A percentile compares a stretch with the other conserved stretches of the same genome.
These are phyloP conservation scores for Globodera rostochiensis DNA, from an alignment of 1,140 invertebrate genomes.

Conservation along the genomic window DNA sequence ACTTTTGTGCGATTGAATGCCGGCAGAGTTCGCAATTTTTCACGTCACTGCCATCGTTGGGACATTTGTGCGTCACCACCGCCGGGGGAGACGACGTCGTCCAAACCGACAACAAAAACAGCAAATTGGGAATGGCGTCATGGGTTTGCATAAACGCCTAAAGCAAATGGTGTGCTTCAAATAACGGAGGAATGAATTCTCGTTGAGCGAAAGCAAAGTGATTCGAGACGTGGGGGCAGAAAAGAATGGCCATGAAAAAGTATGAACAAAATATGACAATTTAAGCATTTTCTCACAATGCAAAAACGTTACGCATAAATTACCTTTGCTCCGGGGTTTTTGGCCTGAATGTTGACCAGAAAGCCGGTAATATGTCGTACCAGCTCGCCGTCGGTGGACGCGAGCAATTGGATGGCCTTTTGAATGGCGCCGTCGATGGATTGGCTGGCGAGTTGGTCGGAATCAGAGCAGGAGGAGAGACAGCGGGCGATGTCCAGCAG, in stretches of 20 bases:
- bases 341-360: constrained; percentile 35
- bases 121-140: constrained; percentile 34
- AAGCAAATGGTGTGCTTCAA: no score
- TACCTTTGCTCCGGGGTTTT: constrained; percentile 37
- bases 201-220: no score
- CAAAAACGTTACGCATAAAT: no score
- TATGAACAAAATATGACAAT: no score
- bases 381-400: constrained; percentile 33
- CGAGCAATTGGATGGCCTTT: constrained; percentile 31
- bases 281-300: no score
- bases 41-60: constrained; percentile 9
- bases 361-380: constrained; percentile 28
- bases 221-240: no score
- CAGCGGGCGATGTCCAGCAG: constrained; percentile 30
- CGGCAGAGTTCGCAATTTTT: not conserved
- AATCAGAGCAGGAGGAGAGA: constrained; percentile 34
- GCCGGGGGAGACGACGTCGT: not conserved
- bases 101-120: constrained; percentile 30
- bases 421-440: constrained; percentile 27
- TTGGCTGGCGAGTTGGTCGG: constrained; percentile 15
- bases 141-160: constrained; percentile 15
- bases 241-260: no score
- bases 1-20: not conserved
- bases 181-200: no score
- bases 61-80: constrained; percentile 2